Conservation (phyloP, 2,888 invertebrate species). For the Cheilosia vulpina region DNA sequence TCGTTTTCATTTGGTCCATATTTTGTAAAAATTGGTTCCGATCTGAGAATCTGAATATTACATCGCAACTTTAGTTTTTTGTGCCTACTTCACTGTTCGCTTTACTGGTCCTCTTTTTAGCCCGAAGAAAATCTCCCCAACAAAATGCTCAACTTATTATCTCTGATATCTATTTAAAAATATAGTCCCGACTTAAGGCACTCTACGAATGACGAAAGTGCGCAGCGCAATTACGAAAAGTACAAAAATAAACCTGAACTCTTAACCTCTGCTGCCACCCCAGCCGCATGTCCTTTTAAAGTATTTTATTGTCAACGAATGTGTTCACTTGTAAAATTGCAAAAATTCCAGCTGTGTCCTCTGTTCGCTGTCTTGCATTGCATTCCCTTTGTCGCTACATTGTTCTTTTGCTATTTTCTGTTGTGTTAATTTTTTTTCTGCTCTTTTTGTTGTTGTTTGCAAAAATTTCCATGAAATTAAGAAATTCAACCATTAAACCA, state of each 20-base stretch:
- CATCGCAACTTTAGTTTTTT: no score
- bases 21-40: no score
- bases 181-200: neutral
- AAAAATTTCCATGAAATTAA: slow-evolving; percentile 61
- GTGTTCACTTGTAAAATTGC: slow-evolving; percentile 69
- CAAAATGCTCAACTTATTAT: neutral
- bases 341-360: slow-evolving; percentile 43
- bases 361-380: slow-evolving; percentile 14
- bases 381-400: slow-evolving; percentile 9
- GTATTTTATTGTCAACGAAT: slow-evolving; percentile 46
- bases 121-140: no score
- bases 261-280: slow-evolving; percentile 43
- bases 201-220: slow-evolving; percentile 32
- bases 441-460: neutral
- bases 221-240: slow-evolving; percentile 43
- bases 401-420: slow-evolving; percentile 17
- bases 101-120: no score
- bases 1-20: no score
- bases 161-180: neutral
- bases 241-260: slow-evolving; percentile 41
- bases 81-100: no score
- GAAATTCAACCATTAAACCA: slow-evolving; percentile 69
- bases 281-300: slow-evolving; percentile 24
- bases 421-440: neutral
- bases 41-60: no score